Base-by-base conservation (phyloP, 2,113 vertebrate species). In the Propithecus coquereli region DNA sequence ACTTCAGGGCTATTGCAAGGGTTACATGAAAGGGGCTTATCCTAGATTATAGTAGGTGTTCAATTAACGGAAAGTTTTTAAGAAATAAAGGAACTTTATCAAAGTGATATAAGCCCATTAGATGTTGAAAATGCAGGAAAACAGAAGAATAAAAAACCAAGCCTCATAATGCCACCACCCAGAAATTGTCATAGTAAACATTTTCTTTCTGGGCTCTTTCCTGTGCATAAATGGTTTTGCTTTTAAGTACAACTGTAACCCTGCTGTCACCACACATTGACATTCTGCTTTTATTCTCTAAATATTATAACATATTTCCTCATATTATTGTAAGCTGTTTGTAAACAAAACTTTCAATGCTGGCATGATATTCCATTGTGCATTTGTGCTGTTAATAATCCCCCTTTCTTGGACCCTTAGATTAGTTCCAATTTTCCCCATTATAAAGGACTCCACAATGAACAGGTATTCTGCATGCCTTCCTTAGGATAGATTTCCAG, bases 201-300 rank as follows among this genome's bases (percentile, higher is more conserved):
- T 68, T 47, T 61, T 74, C 37, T 70, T 16, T 50, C 68, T n/a
- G 50, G 4, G 12, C 22, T 86, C 66, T 82, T 86, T 61, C 57
- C 23, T 9, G 11, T 2, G 57, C 11, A n/a, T 11, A 59, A 57
- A 65, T 8, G 40, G 14, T 80, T 50, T 83, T 71, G 57, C 40
- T 65, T 90, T 54, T 32, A 71, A 93, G 14, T 4, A 32, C 45
- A 50, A 70, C 57, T 83, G 8, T n/a, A 57, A 61, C 25, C 61
- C 61, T 52, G 73, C 79, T 85, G 79, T 82, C 83, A 82, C n/a
- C 10, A 20, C 54, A 45, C 77, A 50, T 16, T 81, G 47, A 66
- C 54, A 71, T 37, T 73, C 93, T 91, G 81, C 86, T 63, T 94
- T 93, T 57, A n/a, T 87, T 92, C 79, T 89, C 79, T 61, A 82